Conservation (phyloP, 2,888 invertebrate genomes). For the Napeogenes inachia region DNA sequence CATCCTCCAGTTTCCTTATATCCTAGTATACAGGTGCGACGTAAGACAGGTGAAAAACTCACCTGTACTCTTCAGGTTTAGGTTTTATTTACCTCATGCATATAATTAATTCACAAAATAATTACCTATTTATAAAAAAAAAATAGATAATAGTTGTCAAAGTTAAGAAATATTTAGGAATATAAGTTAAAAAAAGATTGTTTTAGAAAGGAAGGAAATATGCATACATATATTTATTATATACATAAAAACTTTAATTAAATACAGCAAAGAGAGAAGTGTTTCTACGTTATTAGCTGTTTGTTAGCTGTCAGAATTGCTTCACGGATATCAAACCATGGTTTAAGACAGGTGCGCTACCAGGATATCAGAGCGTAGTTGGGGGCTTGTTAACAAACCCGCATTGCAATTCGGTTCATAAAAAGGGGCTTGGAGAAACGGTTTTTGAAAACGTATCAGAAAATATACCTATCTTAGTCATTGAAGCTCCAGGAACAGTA, state of each 20-base stretch:
- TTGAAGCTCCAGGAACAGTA: too few species aligned
- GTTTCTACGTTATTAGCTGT: constrained; percentile 30
- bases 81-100: too few species aligned
- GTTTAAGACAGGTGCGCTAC: constrained; percentile 66
- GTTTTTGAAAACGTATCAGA: not conserved
- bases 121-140: too few species aligned
- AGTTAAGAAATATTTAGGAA: too few species aligned
- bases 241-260: not conserved
- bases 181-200: too few species aligned
- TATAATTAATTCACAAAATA: too few species aligned
- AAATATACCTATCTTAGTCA: too few species aligned
- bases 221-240: too few species aligned
- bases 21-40: constrained; percentile 67
- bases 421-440: not conserved
- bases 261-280: not conserved
- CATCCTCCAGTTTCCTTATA: constrained; percentile 46
- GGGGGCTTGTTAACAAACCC: constrained; percentile 31
- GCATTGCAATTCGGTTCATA: not conserved
- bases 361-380: constrained; percentile 47
- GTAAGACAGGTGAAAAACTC: constrained; percentile 70
- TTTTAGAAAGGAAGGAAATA: too few species aligned
- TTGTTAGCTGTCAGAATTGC: constrained; percentile 59
- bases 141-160: too few species aligned
- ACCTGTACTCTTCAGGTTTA: constrained; percentile 41
- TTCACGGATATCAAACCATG: constrained; percentile 71